A percentile compares a stretch with the other conserved stretches of the same genome.
phyloP scores from a whole-genome alignment of 2,797 vertebrate genomes.

The Gobionotothen gibberifrons region DNA sequence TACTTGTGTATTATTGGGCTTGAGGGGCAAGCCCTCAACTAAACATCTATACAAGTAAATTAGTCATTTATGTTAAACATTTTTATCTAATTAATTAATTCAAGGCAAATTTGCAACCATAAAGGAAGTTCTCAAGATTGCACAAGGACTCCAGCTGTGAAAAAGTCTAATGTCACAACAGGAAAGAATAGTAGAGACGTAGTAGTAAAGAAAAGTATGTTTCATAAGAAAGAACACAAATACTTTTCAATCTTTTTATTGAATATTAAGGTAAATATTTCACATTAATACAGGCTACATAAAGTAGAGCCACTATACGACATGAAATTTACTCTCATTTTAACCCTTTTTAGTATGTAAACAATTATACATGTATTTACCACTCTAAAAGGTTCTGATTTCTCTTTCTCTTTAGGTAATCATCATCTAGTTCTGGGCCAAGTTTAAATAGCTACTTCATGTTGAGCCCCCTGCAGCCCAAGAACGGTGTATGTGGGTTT shows the following conservation, averaged over 20 bases:
- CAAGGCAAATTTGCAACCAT: neutral
- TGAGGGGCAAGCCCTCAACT: too few relatives aligned
- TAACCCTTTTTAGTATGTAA: conserved; percentile 98
- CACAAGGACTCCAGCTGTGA: neutral
- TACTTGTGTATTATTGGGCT: too few relatives aligned
- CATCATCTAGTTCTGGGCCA: conserved; percentile 92
- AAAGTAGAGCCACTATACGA: conserved; percentile 99
- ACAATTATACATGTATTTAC: conserved; percentile 99
- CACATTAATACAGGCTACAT: conserved; percentile 99
- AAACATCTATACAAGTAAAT: too few relatives aligned
- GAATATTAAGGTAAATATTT: conserved; percentile 99
- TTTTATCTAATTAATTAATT: too few relatives aligned
- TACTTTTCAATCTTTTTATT: conserved; percentile 95
- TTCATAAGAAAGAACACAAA: conserved; percentile 50
- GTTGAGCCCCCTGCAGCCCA: conserved; percentile 92
- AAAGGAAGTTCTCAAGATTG: neutral
- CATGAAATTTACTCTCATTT: conserved; percentile 98
- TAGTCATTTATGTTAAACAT: too few relatives aligned
- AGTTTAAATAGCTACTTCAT: conserved; percentile 92
- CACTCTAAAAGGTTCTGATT: conserved; percentile 94
- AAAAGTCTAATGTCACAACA: neutral
- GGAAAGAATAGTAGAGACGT: neutral
- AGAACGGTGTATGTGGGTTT: conserved; percentile 90
- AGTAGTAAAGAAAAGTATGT: neutral
- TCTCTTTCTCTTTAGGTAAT: conserved; percentile 89